Evolutionary conservation across 2,113 vertebrate genomes (phyloP).

Genomic region (Cryptotis parvus): DNA sequence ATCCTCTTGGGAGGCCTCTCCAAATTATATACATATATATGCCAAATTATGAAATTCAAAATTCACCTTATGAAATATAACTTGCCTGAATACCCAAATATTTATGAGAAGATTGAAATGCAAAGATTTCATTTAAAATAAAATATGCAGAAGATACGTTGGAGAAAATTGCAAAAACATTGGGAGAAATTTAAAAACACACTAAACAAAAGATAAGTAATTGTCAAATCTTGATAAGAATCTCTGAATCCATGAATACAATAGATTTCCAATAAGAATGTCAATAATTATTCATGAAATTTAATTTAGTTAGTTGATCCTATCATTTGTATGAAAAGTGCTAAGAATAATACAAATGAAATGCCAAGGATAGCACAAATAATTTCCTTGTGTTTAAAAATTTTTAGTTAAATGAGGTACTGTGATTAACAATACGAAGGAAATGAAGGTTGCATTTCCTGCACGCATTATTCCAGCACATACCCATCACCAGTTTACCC

Average conservation of each 20-base stretch:
- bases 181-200: not conserved
- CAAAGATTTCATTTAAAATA: not conserved
- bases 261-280: not conserved
- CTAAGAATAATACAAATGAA: not conserved
- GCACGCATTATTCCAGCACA: too few relatives aligned
- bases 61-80: slow-evolving; percentile 38
- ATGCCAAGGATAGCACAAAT: slow-evolving; percentile 4
- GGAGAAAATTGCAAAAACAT: not conserved
- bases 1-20: too few relatives aligned
- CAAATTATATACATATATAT: too few relatives aligned
- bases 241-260: not conserved
- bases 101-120: slow-evolving; percentile 36
- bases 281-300: slow-evolving; percentile 38
- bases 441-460: too few relatives aligned
- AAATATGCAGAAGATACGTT: not conserved
- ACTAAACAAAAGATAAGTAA: not conserved
- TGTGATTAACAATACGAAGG: too few relatives aligned
- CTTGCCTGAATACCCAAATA: not conserved
- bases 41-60: slow-evolving; percentile 51
- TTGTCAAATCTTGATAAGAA: not conserved
- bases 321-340: not conserved
- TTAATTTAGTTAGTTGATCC: not conserved
- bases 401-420: too few relatives aligned
- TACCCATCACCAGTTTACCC: too few relatives aligned
- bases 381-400: not conserved